Evolutionary conservation across 1,140 invertebrate species (phyloP), one percentile per base, ranked within the genome.

Genomic region (Orius insidiosus): DNA sequence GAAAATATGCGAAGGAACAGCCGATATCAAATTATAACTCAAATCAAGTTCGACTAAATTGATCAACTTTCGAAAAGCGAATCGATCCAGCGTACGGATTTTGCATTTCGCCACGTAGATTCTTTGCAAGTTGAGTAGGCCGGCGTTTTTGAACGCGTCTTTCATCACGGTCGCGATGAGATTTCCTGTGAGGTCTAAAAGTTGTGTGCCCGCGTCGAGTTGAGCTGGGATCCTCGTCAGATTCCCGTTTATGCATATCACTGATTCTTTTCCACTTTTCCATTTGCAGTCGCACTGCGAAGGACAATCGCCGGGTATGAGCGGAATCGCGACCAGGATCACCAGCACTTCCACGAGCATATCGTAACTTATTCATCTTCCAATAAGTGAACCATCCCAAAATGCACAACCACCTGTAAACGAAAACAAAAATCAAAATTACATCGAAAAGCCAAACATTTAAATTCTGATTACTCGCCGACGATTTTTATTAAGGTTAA

Each of bases 221-320:
- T 72, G 69, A 13, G 62, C 58, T 4, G 82, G 83, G 35, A 86
- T 68, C 51, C 66, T 65, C 39, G 71, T 71, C 43, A 86, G 68
- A 54, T 79, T 79, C 45, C 76, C 75, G 57, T 73, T 72, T 45
- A 70, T 65, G 63, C 82, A 87, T 49, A 80, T 68, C 35, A 79
- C 82, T 19, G 79, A 80, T 62, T 84, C 78, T 62, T 86, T 86
- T 51, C 81, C 81, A 56, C 74, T 76, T 58, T 81, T 80, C 84
- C 84, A 86, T 60, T 83, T 84, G 65, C 83, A 85, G 59, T 83
- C 77, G 64, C 83, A 86, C 50, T 74, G 67, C 39, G 67, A 67
- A 18, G 78, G 78, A 59, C 78, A 82, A 52, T 48, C 46, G 18
- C 46, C 39, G 16, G 46, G 14, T 30, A 48, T 48, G 38, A 15